Percentiles rank a stretch among this genome's conserved stretches.
Conservation (phyloP, 2,888 invertebrate species). For the Clusia tigrina region DNA sequence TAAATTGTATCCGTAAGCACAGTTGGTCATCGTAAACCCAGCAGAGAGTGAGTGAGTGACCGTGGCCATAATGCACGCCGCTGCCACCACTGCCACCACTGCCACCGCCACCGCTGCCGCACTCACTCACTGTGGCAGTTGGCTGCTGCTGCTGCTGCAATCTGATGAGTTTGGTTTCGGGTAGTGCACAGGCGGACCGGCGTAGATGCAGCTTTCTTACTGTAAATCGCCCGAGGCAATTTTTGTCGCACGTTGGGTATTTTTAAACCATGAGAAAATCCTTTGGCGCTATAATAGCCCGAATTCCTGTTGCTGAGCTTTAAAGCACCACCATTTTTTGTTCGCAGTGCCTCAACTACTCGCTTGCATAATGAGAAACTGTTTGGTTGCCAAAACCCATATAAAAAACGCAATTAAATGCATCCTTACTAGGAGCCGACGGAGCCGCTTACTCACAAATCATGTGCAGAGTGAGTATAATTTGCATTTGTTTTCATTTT, state of each 20-base stretch:
- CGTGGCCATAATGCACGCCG: constrained; percentile 42
- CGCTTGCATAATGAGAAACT: too few species aligned
- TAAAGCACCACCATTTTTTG: constrained; percentile 35
- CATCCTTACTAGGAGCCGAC: too few species aligned
- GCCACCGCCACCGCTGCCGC: constrained; percentile 34
- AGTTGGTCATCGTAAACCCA: constrained; percentile 33
- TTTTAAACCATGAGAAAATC: constrained; percentile 63
- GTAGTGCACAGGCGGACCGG: constrained; percentile 37
- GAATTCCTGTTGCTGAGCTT: constrained; percentile 58
- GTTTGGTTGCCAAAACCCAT: too few species aligned
- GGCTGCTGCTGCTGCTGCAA: constrained; percentile 17
- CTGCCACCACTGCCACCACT: constrained; percentile 42
- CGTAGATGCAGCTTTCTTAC: constrained; percentile 56
- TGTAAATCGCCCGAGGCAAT: constrained; percentile 52
- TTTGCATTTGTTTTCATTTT: too few species aligned
- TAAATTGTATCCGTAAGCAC: constrained; percentile 52
- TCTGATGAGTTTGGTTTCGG: constrained; percentile 17
- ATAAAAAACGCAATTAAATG: too few species aligned
- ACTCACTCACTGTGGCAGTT: too few species aligned
- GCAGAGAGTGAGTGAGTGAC: constrained; percentile 28
- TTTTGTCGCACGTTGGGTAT: constrained; percentile 55
- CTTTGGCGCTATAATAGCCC: constrained; percentile 63
- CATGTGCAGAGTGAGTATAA: too few species aligned
- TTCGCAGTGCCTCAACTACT: not conserved
- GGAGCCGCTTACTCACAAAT: too few species aligned